Conservation (phyloP, 2,113 vertebrate species). For the Toxostoma redivivum region DNA sequence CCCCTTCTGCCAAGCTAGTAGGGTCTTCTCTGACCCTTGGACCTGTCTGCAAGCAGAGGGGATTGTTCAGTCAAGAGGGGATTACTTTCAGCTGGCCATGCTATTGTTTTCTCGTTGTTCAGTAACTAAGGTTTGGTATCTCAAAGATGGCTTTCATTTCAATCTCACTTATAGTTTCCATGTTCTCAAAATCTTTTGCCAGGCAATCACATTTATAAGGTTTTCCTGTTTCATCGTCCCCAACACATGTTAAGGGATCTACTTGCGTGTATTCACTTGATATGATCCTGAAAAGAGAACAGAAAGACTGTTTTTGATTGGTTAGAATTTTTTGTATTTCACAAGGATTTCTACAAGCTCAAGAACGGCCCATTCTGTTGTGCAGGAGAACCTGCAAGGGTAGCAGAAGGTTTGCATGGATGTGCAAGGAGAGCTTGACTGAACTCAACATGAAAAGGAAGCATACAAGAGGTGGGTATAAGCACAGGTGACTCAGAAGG, state of each 20-base stretch:
- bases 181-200: too few relatives aligned
- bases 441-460: not conserved
- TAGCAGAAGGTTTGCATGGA: not conserved
- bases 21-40: too few relatives aligned
- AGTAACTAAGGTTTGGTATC: too few relatives aligned
- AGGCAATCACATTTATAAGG: too few relatives aligned
- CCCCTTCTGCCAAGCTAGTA: too few relatives aligned
- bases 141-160: too few relatives aligned
- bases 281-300: not conserved
- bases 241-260: not conserved
- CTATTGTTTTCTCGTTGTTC: too few relatives aligned
- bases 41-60: too few relatives aligned
- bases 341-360: not conserved
- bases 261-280: not conserved
- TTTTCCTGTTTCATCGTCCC: too few relatives aligned
- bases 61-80: too few relatives aligned
- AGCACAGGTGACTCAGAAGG: not conserved
- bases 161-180: too few relatives aligned
- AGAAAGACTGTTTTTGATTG: not conserved
- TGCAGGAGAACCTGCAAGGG: not conserved
- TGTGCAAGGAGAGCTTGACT: not conserved
- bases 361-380: not conserved
- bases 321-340: not conserved
- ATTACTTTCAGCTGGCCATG: too few relatives aligned
- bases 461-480: not conserved